phyloP scores from a whole-genome alignment of 2,888 invertebrate species.

The Coleophora deauratella region DNA sequence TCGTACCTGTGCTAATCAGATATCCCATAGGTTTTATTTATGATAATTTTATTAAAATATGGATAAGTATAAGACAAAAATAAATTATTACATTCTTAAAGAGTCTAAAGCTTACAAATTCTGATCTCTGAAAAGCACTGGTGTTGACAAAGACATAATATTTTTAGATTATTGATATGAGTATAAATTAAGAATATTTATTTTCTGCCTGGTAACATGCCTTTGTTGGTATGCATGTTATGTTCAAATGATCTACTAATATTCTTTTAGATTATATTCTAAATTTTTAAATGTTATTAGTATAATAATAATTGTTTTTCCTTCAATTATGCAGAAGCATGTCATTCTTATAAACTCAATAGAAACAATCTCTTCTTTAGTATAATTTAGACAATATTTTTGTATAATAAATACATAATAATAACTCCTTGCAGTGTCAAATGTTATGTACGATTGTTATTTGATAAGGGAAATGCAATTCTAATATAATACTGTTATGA shows the following conservation, averaged over 20 bases:
- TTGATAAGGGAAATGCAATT: constrained; percentile 44
- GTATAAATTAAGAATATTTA: constrained; percentile 32
- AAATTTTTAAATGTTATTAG: constrained; percentile 19
- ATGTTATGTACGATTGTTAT: constrained; percentile 31
- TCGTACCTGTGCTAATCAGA: constrained; percentile 22
- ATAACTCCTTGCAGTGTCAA: constrained; percentile 29
- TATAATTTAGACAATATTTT: constrained; percentile 13
- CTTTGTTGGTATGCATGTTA: no score
- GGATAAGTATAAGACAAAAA: no score
- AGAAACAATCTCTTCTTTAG: no score
- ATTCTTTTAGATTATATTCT: constrained; percentile 9
- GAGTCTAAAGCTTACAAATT: no score
- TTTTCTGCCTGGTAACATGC: constrained; percentile 2
- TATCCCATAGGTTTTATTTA: constrained; percentile 3
- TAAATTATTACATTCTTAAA: no score
- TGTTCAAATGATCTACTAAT: no score
- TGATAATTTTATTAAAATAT: no score
- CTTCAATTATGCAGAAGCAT: no score
- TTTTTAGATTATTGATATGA: not conserved
- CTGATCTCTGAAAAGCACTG: not conserved
- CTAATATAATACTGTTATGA: constrained; percentile 32
- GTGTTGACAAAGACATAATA: not conserved
- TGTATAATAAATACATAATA: constrained; percentile 13
- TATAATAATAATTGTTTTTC: no score
- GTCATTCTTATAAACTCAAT: no score